These are phyloP conservation scores for Xestia c-nigrum DNA, from an alignment of 2,888 invertebrate species.

Conservation along the genomic window DNA sequence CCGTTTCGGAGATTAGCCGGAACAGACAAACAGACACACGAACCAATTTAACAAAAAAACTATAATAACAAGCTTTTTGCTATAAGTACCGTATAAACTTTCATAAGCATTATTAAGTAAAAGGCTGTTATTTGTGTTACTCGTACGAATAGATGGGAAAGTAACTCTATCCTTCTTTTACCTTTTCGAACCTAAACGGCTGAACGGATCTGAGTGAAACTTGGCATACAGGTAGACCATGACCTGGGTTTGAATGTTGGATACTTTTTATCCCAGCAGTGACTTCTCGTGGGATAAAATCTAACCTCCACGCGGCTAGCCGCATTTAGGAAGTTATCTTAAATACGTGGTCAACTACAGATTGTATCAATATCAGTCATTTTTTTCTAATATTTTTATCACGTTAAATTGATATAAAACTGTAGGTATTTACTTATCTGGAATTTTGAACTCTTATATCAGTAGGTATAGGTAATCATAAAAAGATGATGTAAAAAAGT, in stretches of 20 bases:
- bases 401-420: background rate
- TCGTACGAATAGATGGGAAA: background rate
- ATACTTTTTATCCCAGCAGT: background rate
- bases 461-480: background rate
- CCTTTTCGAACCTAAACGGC: background rate
- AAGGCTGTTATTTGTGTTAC: too few relatives aligned
- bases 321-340: background rate
- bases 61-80: too few relatives aligned
- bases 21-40: too few relatives aligned
- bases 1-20: too few relatives aligned
- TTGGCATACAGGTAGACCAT: background rate
- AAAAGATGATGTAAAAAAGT: constrained; percentile 5
- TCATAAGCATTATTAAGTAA: too few relatives aligned
- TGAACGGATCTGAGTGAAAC: background rate
- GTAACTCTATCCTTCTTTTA: background rate
- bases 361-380: constrained; percentile 26
- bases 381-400: constrained; percentile 24
- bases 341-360: background rate
- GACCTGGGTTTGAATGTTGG: background rate
- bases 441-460: constrained; percentile 11
- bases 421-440: background rate
- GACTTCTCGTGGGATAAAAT: background rate
- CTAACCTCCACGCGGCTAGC: background rate
- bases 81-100: too few relatives aligned
- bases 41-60: too few relatives aligned